Conservation (phyloP, 2,113 vertebrate genomes). For the Hystrix cristata region DNA sequence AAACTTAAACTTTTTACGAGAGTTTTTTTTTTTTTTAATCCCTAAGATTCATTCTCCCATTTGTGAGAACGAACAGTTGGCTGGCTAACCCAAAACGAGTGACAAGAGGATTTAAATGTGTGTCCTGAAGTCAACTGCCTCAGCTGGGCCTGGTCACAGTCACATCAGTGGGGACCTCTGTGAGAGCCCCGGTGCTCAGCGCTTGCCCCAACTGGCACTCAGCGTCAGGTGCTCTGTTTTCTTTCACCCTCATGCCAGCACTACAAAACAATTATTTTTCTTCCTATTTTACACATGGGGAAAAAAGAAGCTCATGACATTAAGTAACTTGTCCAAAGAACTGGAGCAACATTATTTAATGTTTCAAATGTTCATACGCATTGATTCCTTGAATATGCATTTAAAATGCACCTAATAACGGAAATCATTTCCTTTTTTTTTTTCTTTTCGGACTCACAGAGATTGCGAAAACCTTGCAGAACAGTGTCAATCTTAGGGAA, state of each 20-base stretch:
- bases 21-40: not conserved
- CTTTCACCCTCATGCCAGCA: not conserved
- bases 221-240: accelerated
- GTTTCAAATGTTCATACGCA: not conserved
- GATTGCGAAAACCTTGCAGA: not conserved
- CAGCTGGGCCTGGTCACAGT: accelerated
- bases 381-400: not conserved
- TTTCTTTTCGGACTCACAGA: not conserved
- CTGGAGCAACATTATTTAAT: not conserved
- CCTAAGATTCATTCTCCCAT: not conserved
- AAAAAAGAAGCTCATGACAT: not conserved
- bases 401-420: not conserved
- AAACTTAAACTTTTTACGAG: not conserved
- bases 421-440: not conserved
- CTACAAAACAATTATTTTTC: not conserved
- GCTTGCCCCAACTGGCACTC: not conserved
- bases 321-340: not conserved
- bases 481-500: not conserved
- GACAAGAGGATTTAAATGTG: not conserved
- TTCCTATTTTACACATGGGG: not conserved
- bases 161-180: too few species aligned
- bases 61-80: not conserved
- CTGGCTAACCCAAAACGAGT: not conserved
- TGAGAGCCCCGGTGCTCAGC: accelerated
- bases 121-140: accelerated